A percentile compares a stretch with the other conserved stretches of the same genome.
Evolutionary conservation across 2,888 invertebrate genomes (phyloP).

Genomic region (Agrotis exclamationis): DNA sequence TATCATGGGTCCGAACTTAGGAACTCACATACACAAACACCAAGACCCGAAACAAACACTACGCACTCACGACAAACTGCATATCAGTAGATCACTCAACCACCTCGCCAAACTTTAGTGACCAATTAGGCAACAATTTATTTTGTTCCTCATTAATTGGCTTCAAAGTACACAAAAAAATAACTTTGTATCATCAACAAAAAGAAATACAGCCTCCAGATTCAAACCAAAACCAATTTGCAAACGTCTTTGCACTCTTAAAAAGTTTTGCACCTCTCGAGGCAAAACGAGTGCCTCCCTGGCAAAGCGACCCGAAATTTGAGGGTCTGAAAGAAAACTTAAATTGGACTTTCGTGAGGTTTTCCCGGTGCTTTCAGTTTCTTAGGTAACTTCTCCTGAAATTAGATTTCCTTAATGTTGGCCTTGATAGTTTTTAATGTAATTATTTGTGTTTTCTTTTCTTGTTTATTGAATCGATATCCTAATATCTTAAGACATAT

Average conservation of each 20-base stretch:
- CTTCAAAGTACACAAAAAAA: background rate
- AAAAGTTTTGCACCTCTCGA: constrained; percentile 52
- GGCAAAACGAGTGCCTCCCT: constrained; percentile 62
- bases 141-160: background rate
- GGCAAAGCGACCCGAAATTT: constrained; percentile 70
- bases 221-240: constrained; percentile 50
- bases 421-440: constrained; percentile 70
- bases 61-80: too few relatives aligned
- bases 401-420: constrained; percentile 72
- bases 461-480: constrained; percentile 8
- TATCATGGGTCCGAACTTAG: too few relatives aligned
- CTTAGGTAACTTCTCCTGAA: constrained; percentile 69
- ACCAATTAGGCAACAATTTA: too few relatives aligned
- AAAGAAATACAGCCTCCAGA: constrained; percentile 17
- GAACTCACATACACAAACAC: too few relatives aligned
- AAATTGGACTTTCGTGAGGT: constrained; percentile 79
- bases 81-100: too few relatives aligned
- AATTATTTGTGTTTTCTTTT: constrained; percentile 64
- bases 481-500: too few relatives aligned
- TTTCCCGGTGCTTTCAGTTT: constrained; percentile 69
- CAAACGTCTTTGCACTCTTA: constrained; percentile 42
- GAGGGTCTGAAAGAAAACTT: constrained; percentile 78
- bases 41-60: too few relatives aligned
- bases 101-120: too few relatives aligned
- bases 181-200: background rate